Evolutionary conservation across 1,140 invertebrate genomes (phyloP), one percentile per base, ranked within the genome.

Genomic region (Zaprionus ornatus): DNA sequence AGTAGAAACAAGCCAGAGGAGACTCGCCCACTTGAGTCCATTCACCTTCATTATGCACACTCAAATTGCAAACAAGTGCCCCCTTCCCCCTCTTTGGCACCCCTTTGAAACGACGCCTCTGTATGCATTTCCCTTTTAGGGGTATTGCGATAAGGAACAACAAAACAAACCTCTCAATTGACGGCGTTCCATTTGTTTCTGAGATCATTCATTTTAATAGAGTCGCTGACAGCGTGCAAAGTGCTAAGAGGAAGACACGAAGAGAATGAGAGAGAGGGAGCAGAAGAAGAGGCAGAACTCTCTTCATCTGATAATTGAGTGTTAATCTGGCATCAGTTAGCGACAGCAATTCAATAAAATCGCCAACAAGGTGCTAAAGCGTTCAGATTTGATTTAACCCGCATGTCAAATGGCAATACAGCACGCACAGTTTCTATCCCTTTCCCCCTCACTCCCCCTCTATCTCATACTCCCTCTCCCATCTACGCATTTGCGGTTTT

Each of bases 291-390:
- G 40, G n/a, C 5, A 7, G 40, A n/a, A 42, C 40, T 42, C 40
- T 45, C n/a, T 13, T 19, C 45, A 12, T 37, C 45, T 63, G 48
- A 54, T 79, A 65, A 71, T 45, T 70, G 62, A 13, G 27, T 35
- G 79, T 65, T 83, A 73, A 87, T 88, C 83, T 80, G 32, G 63
- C 74, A 75, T 80, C 77, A 54, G 64, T 84, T 80, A 61, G 60
- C 80, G 63, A 80, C 83, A 68, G 59, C 57, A 56, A 75, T 88
- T 78, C 77, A 88, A 87, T 88, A 66, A 83, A 80, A 80, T 77
- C 57, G 3, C 19, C 45, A 76, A 77, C 78, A 65, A 65, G 68
- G 62, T 77, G 82, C 74, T 68, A 71, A 45, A 82, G 35, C 60
- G 75, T 13, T 50, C 10, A 27, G 57, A 19, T 56, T n/a, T 23